These are phyloP conservation scores for Lithophane ornitopus DNA, from an alignment of 2,888 invertebrate species.

Conservation along the genomic window DNA sequence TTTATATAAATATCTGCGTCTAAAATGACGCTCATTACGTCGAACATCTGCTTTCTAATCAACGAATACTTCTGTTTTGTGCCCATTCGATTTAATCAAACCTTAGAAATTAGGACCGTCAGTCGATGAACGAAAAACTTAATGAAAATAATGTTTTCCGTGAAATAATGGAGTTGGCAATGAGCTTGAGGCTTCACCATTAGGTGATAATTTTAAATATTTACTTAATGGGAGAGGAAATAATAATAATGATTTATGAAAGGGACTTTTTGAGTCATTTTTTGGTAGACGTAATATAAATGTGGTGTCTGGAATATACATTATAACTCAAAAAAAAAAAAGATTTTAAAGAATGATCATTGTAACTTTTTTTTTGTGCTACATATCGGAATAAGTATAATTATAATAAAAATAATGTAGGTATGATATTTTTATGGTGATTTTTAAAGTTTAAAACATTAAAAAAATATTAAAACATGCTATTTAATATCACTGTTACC, in stretches of 20 bases:
- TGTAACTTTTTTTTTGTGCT: too few relatives aligned
- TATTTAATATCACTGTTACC: too few relatives aligned
- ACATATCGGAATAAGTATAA: too few relatives aligned
- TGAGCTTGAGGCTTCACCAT: conserved; percentile 10
- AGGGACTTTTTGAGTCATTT: neutral
- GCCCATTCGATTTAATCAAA: conserved; percentile 65
- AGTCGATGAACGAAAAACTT: conserved; percentile 61
- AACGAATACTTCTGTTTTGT: conserved; percentile 74
- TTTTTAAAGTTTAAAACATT: too few relatives aligned
- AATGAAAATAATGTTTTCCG: conserved; percentile 65
- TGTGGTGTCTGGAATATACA: too few relatives aligned
- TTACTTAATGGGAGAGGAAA: neutral
- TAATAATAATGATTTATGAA: neutral
- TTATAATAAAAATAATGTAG: too few relatives aligned
- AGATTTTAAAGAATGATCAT: too few relatives aligned
- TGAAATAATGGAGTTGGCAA: conserved; percentile 44
- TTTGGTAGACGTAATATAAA: neutral
- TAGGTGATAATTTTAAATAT: conserved; percentile 6
- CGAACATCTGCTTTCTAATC: conserved; percentile 81
- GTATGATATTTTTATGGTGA: too few relatives aligned
- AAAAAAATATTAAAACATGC: too few relatives aligned
- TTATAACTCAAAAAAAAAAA: too few relatives aligned
- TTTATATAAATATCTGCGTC: conserved; percentile 65
- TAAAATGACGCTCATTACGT: conserved; percentile 73
- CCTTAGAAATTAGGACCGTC: conserved; percentile 63